Percentiles rank a stretch among this genome's conserved stretches.
phyloP scores from a whole-genome alignment of 2,113 vertebrate genomes.

The Otus sunia region DNA sequence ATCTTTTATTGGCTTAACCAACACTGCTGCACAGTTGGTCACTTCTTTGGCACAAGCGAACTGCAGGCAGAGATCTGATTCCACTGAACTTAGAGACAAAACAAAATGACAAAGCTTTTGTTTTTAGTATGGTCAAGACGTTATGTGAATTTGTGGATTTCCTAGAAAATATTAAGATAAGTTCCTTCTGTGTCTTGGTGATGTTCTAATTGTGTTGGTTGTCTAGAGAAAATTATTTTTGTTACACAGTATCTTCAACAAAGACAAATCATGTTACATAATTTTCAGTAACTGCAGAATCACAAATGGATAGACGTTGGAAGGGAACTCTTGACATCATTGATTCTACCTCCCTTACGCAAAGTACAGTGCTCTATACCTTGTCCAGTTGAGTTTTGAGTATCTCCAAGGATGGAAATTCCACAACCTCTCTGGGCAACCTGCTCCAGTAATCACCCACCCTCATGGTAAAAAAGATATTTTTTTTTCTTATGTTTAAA shows the following conservation, averaged over 20 bases:
- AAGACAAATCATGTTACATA: background rate
- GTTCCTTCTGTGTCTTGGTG: background rate
- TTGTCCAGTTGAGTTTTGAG: background rate
- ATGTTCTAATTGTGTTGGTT: background rate
- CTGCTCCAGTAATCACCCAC: background rate
- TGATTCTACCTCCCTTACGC: background rate
- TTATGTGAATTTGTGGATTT: background rate
- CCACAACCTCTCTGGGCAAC: background rate
- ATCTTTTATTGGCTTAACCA: background rate
- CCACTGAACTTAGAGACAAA: background rate
- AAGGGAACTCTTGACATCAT: background rate
- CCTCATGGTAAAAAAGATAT: background rate
- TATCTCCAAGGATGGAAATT: background rate
- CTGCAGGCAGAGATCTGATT: background rate
- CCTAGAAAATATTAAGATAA: background rate
- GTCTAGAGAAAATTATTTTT: background rate
- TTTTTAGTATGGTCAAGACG: background rate
- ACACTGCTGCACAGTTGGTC: background rate
- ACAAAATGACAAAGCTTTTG: background rate
- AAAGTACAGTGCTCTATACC: background rate
- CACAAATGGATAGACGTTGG: background rate
- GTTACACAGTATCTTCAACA: background rate
- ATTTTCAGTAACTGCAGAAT: background rate
- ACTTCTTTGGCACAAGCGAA: background rate
- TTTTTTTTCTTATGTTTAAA: background rate